Evolutionary conservation across 2,888 invertebrate genomes (phyloP), one percentile per base, ranked within the genome.

Genomic region (Stegophylla sp.): DNA sequence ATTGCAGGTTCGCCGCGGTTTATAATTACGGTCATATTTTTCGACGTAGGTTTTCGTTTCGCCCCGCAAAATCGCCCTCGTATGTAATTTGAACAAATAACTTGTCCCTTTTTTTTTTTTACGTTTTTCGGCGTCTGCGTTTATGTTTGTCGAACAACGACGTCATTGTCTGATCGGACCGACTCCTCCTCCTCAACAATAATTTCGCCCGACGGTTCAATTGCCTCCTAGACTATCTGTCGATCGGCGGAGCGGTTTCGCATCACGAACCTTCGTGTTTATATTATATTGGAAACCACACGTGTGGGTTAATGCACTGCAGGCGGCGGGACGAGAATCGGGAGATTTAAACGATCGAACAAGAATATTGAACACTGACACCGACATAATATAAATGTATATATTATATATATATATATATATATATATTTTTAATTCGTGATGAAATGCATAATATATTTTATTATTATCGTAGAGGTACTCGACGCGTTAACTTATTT

Each of bases 11-110:
- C 20, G 69, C n/a, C 69, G 20, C 15, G 17, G 45, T 13, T 23
- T 9, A 17, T 77, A 77, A 77, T 77, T 69, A 69, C 45, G 59
- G 59, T 77, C 28, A 13, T 77, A 59, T 77, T 74, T 71, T 64
- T 23, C 26, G 59, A 41, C 34, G 71, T 4, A 7, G 43, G 20
- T 48, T 34, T 28, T 61, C 26, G 20, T 59, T 45, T 15, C 23
- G n/a, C 23, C 69, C 67, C 23, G 53, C 76, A 13, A 76, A 67
- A 56, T 76, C 43, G 64, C 66, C 66, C 43, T 20, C 41, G 75
- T 45, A 9, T 75, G 23, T 56, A 48, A 66, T 43, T 76, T 56
- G 66, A 67, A 77, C 69, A 67, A 43, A 75, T 56, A 76, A 75
- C 43, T 48, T 48, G 69, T 74, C 48, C 48, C 74, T 48, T 48